Evolutionary conservation across 2,113 vertebrate genomes (phyloP).

Genomic region (Piprites chloris): DNA sequence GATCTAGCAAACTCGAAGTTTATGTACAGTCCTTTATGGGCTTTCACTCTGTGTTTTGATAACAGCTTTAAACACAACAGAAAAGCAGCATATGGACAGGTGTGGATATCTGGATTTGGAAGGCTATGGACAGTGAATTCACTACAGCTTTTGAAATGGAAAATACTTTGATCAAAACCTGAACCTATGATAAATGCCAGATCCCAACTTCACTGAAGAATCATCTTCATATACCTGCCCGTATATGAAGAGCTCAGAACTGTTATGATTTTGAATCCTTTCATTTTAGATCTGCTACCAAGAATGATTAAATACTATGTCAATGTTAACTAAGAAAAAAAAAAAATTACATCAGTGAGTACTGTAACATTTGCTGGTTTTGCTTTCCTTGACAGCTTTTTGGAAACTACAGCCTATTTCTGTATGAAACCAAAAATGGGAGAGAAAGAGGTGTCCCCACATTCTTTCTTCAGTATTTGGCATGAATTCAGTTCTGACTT

Average conservation of each 20-base stretch:
- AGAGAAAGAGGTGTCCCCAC: slow-evolving; percentile 93
- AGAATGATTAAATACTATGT: neutral
- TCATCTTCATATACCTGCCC: neutral
- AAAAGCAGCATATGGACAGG: neutral
- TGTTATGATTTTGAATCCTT: neutral
- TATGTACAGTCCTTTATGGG: neutral
- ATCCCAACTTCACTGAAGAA: neutral
- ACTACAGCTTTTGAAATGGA: neutral
- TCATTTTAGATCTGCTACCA: neutral
- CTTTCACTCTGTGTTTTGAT: neutral
- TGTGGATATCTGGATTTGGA: neutral
- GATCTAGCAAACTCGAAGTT: neutral
- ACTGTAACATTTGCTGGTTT: slow-evolving; percentile 26
- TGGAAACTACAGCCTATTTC: slow-evolving; percentile 90
- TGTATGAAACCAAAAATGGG: slow-evolving; percentile 91
- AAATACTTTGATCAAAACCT: neutral
- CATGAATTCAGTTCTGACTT: slow-evolving; percentile 97
- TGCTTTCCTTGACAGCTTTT: slow-evolving; percentile 82
- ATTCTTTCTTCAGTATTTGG: slow-evolving; percentile 93
- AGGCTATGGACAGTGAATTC: neutral
- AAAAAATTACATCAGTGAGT: neutral
- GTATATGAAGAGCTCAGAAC: neutral
- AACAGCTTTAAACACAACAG: neutral
- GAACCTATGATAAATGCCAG: neutral
- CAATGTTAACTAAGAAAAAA: neutral